Base-by-base conservation (phyloP, 2,888 invertebrate genomes). In the Coenonympha arcania region DNA sequence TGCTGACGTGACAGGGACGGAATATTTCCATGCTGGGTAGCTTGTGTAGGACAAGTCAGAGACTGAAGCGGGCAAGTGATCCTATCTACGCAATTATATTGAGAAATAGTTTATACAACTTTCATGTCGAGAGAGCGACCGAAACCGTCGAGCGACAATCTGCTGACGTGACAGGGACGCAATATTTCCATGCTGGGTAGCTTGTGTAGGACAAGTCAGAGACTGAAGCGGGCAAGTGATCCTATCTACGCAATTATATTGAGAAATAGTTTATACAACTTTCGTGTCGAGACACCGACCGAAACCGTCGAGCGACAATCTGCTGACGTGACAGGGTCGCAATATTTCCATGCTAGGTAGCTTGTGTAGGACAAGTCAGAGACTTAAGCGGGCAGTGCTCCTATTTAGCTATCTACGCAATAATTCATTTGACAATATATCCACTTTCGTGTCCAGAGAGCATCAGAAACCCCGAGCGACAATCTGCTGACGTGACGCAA, bases 131-230 rank as follows among this genome's bases (percentile, higher is more conserved):
- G 37, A 24, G 33, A 11, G 11, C 45, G 18, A 9, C 41, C 45
- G 46, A 42, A 46, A 49, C 24, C 31, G 34, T 34, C 40, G 13
- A 22, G 19, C 31, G 42, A 28, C 45, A 42, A 46, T 46, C 37
- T 46, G 30, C 39, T 30, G 44, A 44, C 52, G 52, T 45, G 43
- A 45, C 52, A 41, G 36, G 45, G 41, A 13, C 40, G 19, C 26
- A 5, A 36, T 37, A 49, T 49, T 37, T 49, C 43, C 37, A 26
- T 49, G 19, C 20, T 22, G 6, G n/a, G 16, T 13, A 37, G 4
- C 3, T 36, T 31, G 11, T 18, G 22, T 24, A 6, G 44, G n/a
- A 9, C 16, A 44, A 44, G 34, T 22, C 2, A 22, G 15, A 34
- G 9, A 13, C 40, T 1, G 1, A 8, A 13, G 13, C 15, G 28